A percentile compares a stretch with the other conserved stretches of the same genome.
Evolutionary conservation across 37 sponge, comb jelly and placozoan genomes (phyloP).

Genomic region (Cladorhizidae sp.): DNA sequence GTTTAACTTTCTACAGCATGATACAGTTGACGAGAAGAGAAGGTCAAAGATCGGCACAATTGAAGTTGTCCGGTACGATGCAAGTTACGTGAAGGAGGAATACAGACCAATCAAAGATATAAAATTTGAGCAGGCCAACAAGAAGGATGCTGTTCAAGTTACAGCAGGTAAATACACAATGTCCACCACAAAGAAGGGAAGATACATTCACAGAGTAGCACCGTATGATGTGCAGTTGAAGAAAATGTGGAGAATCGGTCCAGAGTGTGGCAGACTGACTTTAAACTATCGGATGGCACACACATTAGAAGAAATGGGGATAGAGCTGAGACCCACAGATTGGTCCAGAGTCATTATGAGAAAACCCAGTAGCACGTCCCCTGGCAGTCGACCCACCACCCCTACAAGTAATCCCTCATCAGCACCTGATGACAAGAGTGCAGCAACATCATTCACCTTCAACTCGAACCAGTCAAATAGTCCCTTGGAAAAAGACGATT

Average conservation of each 20-base stretch:
- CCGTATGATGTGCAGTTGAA: conserved; percentile 67
- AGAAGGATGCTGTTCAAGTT: conserved; percentile 53
- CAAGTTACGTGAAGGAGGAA: conserved; percentile 63
- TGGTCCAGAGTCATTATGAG: conserved; percentile 52
- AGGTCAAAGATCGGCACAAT: conserved; percentile 51
- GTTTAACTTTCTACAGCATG: conserved; percentile 18
- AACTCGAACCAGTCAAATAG: too few species aligned
- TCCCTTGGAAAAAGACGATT: neutral
- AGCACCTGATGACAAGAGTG: neutral
- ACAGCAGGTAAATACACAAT: conserved; percentile 69
- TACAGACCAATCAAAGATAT: conserved; percentile 46
- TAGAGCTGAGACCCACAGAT: conserved; percentile 39
- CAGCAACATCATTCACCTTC: neutral
- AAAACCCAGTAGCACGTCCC: neutral
- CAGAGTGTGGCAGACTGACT: conserved; percentile 42
- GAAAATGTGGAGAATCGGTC: conserved; percentile 60
- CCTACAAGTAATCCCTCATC: neutral
- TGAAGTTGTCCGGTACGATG: conserved; percentile 42
- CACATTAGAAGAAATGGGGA: conserved; percentile 55
- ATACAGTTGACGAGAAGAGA: conserved; percentile 35
- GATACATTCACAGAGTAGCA: conserved; percentile 38
- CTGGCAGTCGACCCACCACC: neutral
- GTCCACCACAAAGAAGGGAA: conserved; percentile 74
- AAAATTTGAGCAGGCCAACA: conserved; percentile 53
- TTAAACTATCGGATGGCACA: conserved; percentile 64